Evolutionary conservation across 2,888 invertebrate species (phyloP).

Genomic region (Philereme transversata): DNA sequence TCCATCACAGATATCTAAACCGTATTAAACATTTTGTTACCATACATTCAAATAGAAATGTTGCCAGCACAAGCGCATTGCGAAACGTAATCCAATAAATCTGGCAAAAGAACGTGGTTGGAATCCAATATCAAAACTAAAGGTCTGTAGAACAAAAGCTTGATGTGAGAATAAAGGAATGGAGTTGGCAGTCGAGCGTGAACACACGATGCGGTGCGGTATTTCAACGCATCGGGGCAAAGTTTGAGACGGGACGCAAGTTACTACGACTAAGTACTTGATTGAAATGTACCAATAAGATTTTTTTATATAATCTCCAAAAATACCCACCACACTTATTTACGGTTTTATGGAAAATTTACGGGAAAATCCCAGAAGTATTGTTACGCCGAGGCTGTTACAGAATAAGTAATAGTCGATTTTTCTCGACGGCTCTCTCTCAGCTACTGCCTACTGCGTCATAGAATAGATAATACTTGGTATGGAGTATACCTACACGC

Average conservation of each 20-base stretch:
- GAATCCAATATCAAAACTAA: constrained; percentile 62
- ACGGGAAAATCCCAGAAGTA: too few relatives aligned
- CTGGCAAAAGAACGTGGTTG: constrained; percentile 52
- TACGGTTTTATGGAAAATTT: too few relatives aligned
- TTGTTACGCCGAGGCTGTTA: too few relatives aligned
- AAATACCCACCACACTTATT: too few relatives aligned
- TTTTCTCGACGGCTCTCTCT: too few relatives aligned
- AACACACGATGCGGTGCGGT: constrained; percentile 17
- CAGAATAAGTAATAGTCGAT: too few relatives aligned
- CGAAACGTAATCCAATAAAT: constrained; percentile 55
- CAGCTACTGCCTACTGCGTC: too few relatives aligned
- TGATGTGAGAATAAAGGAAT: constrained; percentile 63
- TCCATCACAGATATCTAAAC: constrained; percentile 18
- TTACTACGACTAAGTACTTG: too few relatives aligned
- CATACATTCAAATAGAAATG: constrained; percentile 33
- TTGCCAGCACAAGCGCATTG: constrained; percentile 43
- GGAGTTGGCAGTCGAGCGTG: constrained; percentile 46
- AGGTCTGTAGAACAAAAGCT: constrained; percentile 64
- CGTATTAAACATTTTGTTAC: constrained; percentile 30
- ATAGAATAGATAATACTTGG: too few relatives aligned
- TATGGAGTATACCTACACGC: too few relatives aligned
- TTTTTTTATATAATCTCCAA: too few relatives aligned
- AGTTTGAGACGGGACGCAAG: constrained; percentile 2
- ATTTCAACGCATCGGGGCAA: not conserved
- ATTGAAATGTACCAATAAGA: constrained; percentile 3